Conservation (phyloP, 2,888 invertebrate species). For the Zygothrica quintamaculata region DNA sequence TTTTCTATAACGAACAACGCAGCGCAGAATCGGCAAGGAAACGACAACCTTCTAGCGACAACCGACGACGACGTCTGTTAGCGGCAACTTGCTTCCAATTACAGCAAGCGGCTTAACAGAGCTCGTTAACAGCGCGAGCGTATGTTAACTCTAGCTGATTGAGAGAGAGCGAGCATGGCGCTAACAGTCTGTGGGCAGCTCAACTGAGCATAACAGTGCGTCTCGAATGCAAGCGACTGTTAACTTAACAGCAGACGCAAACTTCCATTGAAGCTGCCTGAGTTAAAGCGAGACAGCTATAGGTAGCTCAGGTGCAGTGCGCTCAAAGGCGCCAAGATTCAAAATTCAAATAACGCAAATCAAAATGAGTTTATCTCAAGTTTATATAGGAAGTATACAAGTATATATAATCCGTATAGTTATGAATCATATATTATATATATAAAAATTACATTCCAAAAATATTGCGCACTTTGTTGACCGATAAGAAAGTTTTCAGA, state of each 20-base stretch:
- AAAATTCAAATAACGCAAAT: background rate
- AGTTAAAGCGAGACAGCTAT: slow-evolving; percentile 36
- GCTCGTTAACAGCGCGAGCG: background rate
- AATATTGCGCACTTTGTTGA: too few species aligned
- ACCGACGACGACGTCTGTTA: slow-evolving; percentile 43
- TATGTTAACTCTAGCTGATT: background rate
- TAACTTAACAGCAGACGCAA: slow-evolving; percentile 27
- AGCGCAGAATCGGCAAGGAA: slow-evolving; percentile 23
- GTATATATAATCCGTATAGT: too few species aligned
- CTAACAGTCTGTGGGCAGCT: slow-evolving; percentile 17
- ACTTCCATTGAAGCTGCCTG: slow-evolving; percentile 23
- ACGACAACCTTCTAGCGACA: slow-evolving; percentile 20
- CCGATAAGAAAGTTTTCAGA: too few species aligned
- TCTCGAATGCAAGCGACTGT: slow-evolving; percentile 29
- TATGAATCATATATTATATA: too few species aligned
- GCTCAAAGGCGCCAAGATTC: slow-evolving; percentile 28
- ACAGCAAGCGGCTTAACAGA: background rate
- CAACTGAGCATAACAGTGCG: slow-evolving; percentile 32
- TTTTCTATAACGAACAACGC: slow-evolving; percentile 47
- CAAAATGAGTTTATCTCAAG: background rate
- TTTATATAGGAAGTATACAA: too few species aligned
- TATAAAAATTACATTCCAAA: too few species aligned
- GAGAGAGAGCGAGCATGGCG: slow-evolving; percentile 12
- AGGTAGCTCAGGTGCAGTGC: background rate
- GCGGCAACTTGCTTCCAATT: slow-evolving; percentile 22